phyloP scores from a whole-genome alignment of 2,113 vertebrate genomes.

The Leucoraja erinaceus region DNA sequence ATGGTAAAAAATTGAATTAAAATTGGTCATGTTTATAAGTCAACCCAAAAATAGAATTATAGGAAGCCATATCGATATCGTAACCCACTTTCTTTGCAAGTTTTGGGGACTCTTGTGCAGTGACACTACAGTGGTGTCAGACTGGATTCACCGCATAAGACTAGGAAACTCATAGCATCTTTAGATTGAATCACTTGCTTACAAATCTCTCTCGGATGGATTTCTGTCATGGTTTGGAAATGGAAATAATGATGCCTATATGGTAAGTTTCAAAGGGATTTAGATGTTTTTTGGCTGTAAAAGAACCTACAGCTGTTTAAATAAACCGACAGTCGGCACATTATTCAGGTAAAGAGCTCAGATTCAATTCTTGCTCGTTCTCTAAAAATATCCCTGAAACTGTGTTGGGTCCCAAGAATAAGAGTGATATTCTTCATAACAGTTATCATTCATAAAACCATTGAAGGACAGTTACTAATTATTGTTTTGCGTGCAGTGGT shows the following conservation, averaged over 20 bases:
- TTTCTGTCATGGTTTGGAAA: neutral
- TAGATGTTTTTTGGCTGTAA: neutral
- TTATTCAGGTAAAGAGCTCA: neutral
- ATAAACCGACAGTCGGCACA: neutral
- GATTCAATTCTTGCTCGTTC: neutral
- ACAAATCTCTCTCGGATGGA: neutral
- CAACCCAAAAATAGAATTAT: neutral
- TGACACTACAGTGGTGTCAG: neutral
- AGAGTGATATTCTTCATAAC: neutral
- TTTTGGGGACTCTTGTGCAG: neutral
- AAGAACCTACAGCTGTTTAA: constrained; percentile 9
- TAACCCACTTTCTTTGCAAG: neutral
- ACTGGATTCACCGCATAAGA: too few relatives aligned
- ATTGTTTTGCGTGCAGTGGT: too few relatives aligned
- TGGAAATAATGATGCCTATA: neutral
- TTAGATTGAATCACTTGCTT: neutral
- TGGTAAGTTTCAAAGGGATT: neutral
- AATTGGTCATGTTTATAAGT: neutral
- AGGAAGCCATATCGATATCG: too few relatives aligned
- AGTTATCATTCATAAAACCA: neutral
- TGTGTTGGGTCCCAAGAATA: neutral
- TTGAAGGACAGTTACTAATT: neutral
- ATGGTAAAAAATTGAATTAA: neutral
- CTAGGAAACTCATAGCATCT: neutral
- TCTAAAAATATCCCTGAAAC: neutral